A percentile compares a stretch with the other conserved stretches of the same genome.
Evolutionary conservation across 2,888 invertebrate species (phyloP).

Genomic region (Tipula confusa): DNA sequence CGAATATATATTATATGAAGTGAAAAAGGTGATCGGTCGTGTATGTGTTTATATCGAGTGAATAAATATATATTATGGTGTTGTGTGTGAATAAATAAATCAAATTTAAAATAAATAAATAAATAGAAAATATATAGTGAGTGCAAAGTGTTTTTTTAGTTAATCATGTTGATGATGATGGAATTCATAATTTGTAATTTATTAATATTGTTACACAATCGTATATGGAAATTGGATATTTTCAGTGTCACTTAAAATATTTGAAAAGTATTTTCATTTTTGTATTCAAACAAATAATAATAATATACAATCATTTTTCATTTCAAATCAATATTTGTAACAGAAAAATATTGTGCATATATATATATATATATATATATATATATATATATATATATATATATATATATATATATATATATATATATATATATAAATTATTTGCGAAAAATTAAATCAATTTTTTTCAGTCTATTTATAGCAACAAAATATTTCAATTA

Average conservation of each 20-base stretch:
- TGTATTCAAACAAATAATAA: neutral
- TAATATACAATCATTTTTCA: neutral
- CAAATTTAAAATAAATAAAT: neutral
- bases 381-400: too few species aligned
- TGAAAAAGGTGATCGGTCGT: neutral
- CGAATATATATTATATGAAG: neutral
- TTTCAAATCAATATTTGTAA: neutral
- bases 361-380: too few species aligned
- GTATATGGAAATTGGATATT: neutral
- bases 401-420: too few species aligned
- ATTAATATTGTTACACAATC: neutral
- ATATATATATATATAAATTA: too few species aligned
- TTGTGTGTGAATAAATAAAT: neutral
- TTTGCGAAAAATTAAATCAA: constrained; percentile 5
- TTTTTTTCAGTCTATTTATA: constrained; percentile 4
- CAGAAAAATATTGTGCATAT: neutral
- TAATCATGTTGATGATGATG: neutral
- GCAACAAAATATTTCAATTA: neutral
- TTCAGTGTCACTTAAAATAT: constrained; percentile 3
- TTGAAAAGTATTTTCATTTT: neutral
- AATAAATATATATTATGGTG: too few species aligned
- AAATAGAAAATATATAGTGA: neutral
- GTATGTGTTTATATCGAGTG: neutral
- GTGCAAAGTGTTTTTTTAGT: neutral
- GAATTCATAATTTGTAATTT: neutral